A percentile compares a stretch with the other conserved stretches of the same genome.
phyloP scores from a whole-genome alignment of 2,113 vertebrate species.

The Atractosteus spatula region DNA sequence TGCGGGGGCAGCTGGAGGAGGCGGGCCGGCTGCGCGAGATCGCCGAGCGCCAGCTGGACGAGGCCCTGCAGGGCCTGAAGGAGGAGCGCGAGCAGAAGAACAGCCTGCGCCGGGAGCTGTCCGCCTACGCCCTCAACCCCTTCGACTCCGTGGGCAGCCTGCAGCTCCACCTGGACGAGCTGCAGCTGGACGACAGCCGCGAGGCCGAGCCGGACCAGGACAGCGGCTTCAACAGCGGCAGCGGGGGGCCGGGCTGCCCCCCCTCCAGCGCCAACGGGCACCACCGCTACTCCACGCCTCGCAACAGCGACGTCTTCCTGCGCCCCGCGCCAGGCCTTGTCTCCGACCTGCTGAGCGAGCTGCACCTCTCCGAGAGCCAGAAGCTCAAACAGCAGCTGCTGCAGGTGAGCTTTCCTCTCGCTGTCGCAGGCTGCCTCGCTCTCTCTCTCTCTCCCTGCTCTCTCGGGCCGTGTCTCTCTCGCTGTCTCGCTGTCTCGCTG shows the following conservation, averaged over 20 bases:
- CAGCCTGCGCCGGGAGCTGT: constrained; percentile 67
- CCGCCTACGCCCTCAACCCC: constrained; percentile 58
- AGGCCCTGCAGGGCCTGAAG: constrained; percentile 75
- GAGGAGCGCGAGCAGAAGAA: constrained; percentile 80
- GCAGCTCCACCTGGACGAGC: constrained; percentile 61
- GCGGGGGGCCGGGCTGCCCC: constrained; percentile 45
- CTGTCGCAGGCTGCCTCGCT: too few relatives aligned
- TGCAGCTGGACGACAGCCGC: constrained; percentile 59
- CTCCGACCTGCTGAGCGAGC: constrained; percentile 77
- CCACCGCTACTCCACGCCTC: constrained; percentile 61
- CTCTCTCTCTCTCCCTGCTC: neutral
- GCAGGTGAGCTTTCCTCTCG: constrained; percentile 56
- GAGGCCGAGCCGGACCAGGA: constrained; percentile 60
- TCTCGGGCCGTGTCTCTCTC: too few relatives aligned
- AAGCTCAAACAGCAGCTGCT: constrained; percentile 75
- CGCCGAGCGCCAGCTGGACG: constrained; percentile 72
- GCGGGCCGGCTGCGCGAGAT: constrained; percentile 64
- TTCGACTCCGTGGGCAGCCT: constrained; percentile 66
- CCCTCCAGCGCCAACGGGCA: constrained; percentile 57
- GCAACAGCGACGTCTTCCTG: constrained; percentile 58
- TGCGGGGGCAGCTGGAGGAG: constrained; percentile 68
- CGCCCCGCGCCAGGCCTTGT: constrained; percentile 71
- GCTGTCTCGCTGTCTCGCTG: too few relatives aligned
- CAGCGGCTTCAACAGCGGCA: constrained; percentile 62
- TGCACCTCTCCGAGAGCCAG: constrained; percentile 75